Evolutionary conservation across 2,113 vertebrate genomes (phyloP).

Genomic region (Mesembrinibis cayennensis): DNA sequence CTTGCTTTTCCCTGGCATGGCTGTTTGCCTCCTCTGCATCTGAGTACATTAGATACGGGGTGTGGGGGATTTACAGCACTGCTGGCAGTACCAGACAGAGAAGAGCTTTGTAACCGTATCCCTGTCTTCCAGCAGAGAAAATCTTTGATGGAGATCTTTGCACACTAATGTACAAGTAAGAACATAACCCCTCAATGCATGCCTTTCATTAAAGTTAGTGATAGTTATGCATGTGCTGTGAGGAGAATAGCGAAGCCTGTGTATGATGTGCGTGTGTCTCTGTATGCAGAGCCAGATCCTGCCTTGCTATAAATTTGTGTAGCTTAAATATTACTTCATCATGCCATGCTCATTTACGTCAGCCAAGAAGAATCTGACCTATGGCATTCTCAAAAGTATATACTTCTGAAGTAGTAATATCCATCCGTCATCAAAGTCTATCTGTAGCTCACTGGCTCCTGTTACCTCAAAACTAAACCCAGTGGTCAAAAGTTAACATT

Average conservation of each 20-base stretch:
- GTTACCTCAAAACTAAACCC: neutral
- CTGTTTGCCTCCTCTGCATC: slow-evolving; percentile 23
- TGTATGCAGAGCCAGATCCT: neutral
- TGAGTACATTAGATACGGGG: slow-evolving; percentile 31
- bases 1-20: neutral
- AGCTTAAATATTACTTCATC: neutral
- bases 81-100: slow-evolving; percentile 42
- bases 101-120: slow-evolving; percentile 33
- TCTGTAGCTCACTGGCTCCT: neutral
- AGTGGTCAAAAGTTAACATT: neutral
- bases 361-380: neutral
- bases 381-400: neutral
- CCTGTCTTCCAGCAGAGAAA: slow-evolving; percentile 26
- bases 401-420: neutral
- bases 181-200: neutral
- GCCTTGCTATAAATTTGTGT: neutral
- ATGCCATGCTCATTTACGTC: neutral
- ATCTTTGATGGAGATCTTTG: slow-evolving; percentile 40
- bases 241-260: neutral
- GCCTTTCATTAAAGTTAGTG: neutral
- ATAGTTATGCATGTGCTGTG: neutral
- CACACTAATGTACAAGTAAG: slow-evolving; percentile 4
- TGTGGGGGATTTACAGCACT: slow-evolving; percentile 36
- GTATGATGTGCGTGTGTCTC: neutral
- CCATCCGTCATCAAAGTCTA: neutral